Evolutionary conservation across 2,797 vertebrate genomes (phyloP), one percentile per base, ranked within the genome.

Genomic region (Myotis vivesi): DNA sequence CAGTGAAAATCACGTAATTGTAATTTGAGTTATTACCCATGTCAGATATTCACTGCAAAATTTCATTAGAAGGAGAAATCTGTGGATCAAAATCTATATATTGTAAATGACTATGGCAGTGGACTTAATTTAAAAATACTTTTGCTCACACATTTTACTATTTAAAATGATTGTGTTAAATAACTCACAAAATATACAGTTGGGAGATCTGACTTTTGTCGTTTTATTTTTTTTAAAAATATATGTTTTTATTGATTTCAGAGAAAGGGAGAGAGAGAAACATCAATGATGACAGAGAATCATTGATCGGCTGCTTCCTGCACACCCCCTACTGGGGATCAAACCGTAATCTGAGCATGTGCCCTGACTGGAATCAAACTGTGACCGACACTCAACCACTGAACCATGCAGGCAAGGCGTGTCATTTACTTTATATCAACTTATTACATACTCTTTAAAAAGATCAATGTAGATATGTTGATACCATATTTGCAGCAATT

Each of bases 151-250:
- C 49, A 55, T 36, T 28, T 53, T 91, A 71, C 59, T 53, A 91
- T 88, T 81, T 87, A 83, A 94, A 94, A 94, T 66, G 38, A 83
- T 4, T 72, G 62, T 57, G 25, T 89, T 49, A 85, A 53, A 17
- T 44, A 92, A 87, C 30, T 92, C 25, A 92, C 19, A 89, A 86
- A 89, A 87, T 53, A 82, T 19, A 76, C 1, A 49, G 16, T 4
- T 59, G 8, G 28, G 30, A 80, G 41, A 76, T 22, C 36, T 3
- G 23, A 82, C 64, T 44, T 87, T 33, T 57, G 28, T 53, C 69
- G 77, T n/a, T 64, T 30, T 46, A 13, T 71, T 89, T 49, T 25
- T 6, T 5, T 13, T 28, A 12, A 28, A 57, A 10, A 57, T 57
- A 44, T 44, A 13, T 59, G 4, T 59, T 28, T 59, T 59, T 59